Evolutionary conservation across 2,113 vertebrate species (phyloP).

Genomic region (Poeciliopsis prolifica): DNA sequence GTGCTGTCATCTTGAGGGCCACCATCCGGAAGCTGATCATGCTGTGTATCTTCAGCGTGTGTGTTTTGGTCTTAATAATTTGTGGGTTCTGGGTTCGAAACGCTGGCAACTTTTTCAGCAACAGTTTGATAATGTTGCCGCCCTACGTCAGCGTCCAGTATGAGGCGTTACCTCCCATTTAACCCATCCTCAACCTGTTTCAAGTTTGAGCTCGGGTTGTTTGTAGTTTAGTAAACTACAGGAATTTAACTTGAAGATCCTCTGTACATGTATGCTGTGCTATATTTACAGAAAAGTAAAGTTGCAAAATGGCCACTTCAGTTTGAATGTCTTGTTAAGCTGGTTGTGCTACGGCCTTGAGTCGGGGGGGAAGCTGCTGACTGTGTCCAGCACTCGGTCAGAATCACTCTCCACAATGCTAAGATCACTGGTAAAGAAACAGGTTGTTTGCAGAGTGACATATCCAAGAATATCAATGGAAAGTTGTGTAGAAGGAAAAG

Average conservation of each 20-base stretch:
- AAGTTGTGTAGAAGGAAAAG: no score
- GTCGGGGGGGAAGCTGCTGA: no score
- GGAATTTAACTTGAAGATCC: not conserved
- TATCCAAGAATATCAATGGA: no score
- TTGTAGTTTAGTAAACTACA: not conserved
- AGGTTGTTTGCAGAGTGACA: no score
- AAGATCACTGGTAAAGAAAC: no score
- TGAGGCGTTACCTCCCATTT: slow-evolving; percentile 51
- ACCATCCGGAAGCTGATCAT: not conserved
- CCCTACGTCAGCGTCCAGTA: slow-evolving; percentile 56
- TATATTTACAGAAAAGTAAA: not conserved
- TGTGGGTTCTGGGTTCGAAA: slow-evolving; percentile 1
- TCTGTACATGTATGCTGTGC: not conserved
- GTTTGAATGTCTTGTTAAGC: not conserved
- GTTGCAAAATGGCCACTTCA: not conserved
- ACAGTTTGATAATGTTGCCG: slow-evolving; percentile 36
- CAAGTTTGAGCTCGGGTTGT: not conserved
- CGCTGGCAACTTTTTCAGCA: not conserved
- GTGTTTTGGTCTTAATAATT: slow-evolving; percentile 14
- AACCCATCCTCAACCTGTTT: slow-evolving; percentile 11
- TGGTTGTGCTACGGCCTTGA: not conserved
- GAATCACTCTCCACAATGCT: no score
- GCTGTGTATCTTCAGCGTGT: slow-evolving; percentile 22
- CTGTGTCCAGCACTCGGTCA: no score
- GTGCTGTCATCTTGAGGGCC: not conserved